phyloP scores from a whole-genome alignment of 2,113 vertebrate genomes.

The Bagarius yarrelli region DNA sequence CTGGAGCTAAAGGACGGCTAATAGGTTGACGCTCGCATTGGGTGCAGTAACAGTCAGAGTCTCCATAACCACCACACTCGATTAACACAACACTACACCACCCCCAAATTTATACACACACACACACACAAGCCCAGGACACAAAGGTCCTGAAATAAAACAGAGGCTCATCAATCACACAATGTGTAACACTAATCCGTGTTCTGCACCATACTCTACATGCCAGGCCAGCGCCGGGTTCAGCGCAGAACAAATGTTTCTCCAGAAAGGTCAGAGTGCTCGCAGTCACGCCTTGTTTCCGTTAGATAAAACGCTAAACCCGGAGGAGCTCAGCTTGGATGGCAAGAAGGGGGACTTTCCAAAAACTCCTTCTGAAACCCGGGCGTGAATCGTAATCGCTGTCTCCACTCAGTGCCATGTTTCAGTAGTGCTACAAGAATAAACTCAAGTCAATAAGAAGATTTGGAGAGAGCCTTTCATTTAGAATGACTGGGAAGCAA shows the following conservation, averaged over 20 bases:
- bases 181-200: constrained; percentile 72
- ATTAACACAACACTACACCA: constrained; percentile 53
- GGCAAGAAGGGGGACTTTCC: constrained; percentile 35
- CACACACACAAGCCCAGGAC: constrained; percentile 61
- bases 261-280: constrained; percentile 70
- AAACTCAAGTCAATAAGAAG: too few species aligned
- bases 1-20: constrained; percentile 24
- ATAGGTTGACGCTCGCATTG: too few species aligned
- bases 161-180: constrained; percentile 72
- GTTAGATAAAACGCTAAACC: constrained; percentile 29
- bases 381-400: neutral
- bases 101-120: neutral
- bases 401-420: neutral
- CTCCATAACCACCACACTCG: constrained; percentile 65
- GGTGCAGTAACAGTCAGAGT: constrained; percentile 70
- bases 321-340: constrained; percentile 14
- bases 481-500: neutral
- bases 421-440: neutral
- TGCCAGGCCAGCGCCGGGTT: constrained; percentile 67
- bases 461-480: neutral
- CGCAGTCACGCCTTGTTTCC: constrained; percentile 16
- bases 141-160: constrained; percentile 78
- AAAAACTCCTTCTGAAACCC: neutral
- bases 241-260: constrained; percentile 73
- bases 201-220: constrained; percentile 68